Evolutionary conservation across 2,888 invertebrate species (phyloP), one percentile per base, ranked within the genome.

Genomic region (Folsomia candida): DNA sequence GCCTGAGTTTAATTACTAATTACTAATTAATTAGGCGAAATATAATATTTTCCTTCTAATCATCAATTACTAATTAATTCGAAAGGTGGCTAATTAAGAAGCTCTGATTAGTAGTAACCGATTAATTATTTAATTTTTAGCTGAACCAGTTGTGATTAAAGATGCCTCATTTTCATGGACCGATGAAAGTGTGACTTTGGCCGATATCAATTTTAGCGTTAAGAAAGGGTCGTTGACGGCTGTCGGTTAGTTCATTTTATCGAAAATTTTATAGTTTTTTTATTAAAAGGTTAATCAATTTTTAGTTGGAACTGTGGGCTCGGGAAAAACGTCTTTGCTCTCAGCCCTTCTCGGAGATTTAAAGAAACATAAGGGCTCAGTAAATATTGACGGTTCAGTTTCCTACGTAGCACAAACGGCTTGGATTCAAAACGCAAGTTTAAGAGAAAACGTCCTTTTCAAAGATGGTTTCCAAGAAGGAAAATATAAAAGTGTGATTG

Each of bases 361-460:
- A 83, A 82, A 83, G 28, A 82, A 81, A 76, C 60, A 79, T 1
- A 69, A 74, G 58, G 83, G 83, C 37, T 75, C 63, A 51, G 81
- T 82, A 1, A 81, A 81, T 64, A 79, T 78, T 2, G 77, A 78
- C 63, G 86, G 86, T n/a, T 80, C 81, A 2, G 80, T 86, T 4
- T 86, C 86, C 0, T 87, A 86, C 80, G 86, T 86, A 1, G 82
- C 86, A 0, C 87, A 87, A 80, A 85, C 85, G 78, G 86, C 86
- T 0, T 87, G 87, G 87, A n/a, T n/a, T n/a, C n/a, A n/a, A n/a
- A n/a, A n/a, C n/a, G n/a, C n/a, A n/a, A n/a, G n/a, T n/a, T n/a
- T 87, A 9, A 80, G 82, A 71, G 84, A 86, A 62, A 87, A 87
- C 78, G 84, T 87, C 67, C 78, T 85, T 37, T 87, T 87, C 81